A percentile compares a stretch with the other conserved stretches of the same genome.
These are phyloP conservation scores for Eurystomus glaucurus DNA, from an alignment of 2,797 vertebrate genomes.

Conservation along the genomic window DNA sequence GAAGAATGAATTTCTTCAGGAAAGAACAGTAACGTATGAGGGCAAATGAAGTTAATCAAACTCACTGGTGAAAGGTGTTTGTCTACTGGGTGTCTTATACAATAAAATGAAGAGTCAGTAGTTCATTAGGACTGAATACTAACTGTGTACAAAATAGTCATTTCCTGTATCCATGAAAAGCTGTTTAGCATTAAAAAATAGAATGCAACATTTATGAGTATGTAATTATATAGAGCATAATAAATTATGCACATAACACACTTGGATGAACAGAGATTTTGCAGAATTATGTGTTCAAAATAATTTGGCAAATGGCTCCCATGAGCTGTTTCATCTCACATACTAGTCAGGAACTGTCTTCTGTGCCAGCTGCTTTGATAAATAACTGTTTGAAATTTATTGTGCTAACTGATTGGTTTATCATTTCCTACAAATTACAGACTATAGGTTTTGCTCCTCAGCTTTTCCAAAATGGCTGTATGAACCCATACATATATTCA, in stretches of 20 bases:
- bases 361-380: not conserved
- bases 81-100: not conserved
- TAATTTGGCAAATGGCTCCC: not conserved
- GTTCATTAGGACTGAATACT: not conserved
- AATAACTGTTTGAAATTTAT: not conserved
- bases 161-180: not conserved
- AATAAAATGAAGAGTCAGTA: not conserved
- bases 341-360: not conserved
- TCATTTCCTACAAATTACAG: not conserved
- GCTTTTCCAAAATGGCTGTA: not conserved
- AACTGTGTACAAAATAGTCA: not conserved
- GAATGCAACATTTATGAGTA: not conserved
- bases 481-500: not conserved
- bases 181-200: constrained; percentile 3
- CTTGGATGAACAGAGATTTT: not conserved
- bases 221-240: constrained; percentile 11
- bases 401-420: not conserved
- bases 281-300: not conserved
- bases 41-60: not conserved
- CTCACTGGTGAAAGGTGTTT: not conserved
- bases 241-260: not conserved
- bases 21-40: not conserved
- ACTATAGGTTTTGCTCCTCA: not conserved
- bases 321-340: not conserved
- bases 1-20: not conserved